A percentile compares a stretch with the other conserved stretches of the same genome.
Evolutionary conservation across 2,797 vertebrate species (phyloP).

Genomic region (Thripadectes ignobilis): DNA sequence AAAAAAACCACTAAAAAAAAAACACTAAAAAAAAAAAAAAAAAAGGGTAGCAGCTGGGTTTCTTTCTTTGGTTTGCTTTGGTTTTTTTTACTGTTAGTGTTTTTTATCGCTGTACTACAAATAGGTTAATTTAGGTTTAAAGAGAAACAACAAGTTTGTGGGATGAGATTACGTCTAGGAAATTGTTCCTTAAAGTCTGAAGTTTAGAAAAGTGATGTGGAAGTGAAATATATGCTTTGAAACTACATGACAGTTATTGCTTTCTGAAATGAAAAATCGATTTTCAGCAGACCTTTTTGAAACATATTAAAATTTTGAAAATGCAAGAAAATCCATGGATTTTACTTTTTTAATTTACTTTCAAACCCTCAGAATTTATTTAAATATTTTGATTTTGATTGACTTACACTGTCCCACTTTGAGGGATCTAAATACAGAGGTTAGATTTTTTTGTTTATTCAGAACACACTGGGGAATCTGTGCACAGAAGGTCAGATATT

Average conservation of each 20-base stretch:
- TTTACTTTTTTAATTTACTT: not conserved
- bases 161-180: not conserved
- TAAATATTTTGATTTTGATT: not conserved
- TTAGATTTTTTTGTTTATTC: not conserved
- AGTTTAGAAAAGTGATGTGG: not conserved
- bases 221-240: not conserved
- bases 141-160: not conserved
- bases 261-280: not conserved
- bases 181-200: not conserved
- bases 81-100: not conserved
- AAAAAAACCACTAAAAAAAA: not conserved
- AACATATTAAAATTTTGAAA: not conserved
- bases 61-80: not conserved
- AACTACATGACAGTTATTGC: not conserved
- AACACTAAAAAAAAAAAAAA: too few species aligned
- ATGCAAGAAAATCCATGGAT: not conserved
- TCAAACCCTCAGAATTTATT: not conserved
- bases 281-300: not conserved
- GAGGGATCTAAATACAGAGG: not conserved
- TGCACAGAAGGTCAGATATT: constrained; percentile 13
- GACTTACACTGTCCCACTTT: not conserved
- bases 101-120: not conserved
- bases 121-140: not conserved
- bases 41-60: fast-evolving
- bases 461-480: not conserved